Conservation (phyloP, 37 sponge, comb jelly and placozoan species). For the Petrosia ficiformis region DNA sequence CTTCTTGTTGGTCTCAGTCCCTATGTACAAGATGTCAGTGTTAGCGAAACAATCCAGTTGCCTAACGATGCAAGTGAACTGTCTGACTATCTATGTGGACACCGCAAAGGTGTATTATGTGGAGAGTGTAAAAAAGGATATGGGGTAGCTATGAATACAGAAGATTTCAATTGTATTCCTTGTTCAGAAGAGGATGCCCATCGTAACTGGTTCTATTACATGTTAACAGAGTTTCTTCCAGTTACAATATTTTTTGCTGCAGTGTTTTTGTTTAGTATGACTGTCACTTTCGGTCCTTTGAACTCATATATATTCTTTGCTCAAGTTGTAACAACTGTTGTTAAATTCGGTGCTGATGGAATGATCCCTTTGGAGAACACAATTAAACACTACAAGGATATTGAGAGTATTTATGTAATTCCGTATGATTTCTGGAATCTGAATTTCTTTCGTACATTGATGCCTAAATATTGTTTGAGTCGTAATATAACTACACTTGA, state of each 20-base stretch:
- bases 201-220: constrained; percentile 17
- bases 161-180: constrained; percentile 1
- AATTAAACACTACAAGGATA: background rate
- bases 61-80: too few species aligned
- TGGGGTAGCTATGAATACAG: constrained; percentile 20
- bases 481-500: background rate
- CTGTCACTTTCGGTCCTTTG: constrained; percentile 30
- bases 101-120: constrained; percentile 21
- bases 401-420: background rate
- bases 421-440: background rate
- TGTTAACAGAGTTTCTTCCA: constrained; percentile 15
- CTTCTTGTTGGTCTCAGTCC: background rate
- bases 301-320: constrained; percentile 62
- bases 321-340: constrained; percentile 42
- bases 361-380: background rate
- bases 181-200: background rate
- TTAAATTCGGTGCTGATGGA: constrained; percentile 10
- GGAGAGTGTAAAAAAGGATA: constrained; percentile 20
- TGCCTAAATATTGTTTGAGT: background rate
- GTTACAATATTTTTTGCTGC: constrained; percentile 34
- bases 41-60: background rate
- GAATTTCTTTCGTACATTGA: background rate
- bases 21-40: background rate
- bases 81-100: constrained; percentile 29
- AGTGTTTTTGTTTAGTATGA: constrained; percentile 31